phyloP scores from a whole-genome alignment of 2,888 invertebrate species.

The Macrophya alboannulata region DNA sequence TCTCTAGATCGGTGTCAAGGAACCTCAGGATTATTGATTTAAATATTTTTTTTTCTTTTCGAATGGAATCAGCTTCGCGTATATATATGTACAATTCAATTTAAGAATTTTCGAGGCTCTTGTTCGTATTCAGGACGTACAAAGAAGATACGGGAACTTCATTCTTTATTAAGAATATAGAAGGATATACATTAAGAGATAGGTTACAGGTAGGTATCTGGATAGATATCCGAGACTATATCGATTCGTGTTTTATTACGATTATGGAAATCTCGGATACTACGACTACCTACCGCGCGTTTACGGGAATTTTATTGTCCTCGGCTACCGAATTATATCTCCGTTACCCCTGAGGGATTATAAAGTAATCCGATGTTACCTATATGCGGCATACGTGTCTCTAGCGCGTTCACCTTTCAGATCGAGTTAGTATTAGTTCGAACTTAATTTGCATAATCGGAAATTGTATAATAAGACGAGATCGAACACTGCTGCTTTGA shows the following conservation, averaged over 20 bases:
- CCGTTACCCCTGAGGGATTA: conserved; percentile 4
- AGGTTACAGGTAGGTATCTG: too few relatives aligned
- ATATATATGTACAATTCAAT: conserved; percentile 59
- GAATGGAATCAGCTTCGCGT: conserved; percentile 2
- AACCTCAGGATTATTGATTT: conserved; percentile 9
- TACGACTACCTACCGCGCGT: not conserved
- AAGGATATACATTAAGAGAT: conserved; percentile 17
- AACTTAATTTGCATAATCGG: conserved; percentile 42
- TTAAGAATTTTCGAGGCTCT: conserved; percentile 57
- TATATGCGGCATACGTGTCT: conserved; percentile 4
- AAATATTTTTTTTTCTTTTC: not conserved
- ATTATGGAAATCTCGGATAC: conserved; percentile 64
- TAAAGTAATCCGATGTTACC: conserved; percentile 39
- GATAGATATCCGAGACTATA: too few relatives aligned
- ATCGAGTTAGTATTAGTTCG: not conserved
- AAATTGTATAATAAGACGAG: conserved; percentile 21
- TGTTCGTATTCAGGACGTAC: not conserved
- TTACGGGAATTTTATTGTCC: conserved; percentile 21
- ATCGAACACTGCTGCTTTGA: not conserved
- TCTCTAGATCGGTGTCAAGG: not conserved
- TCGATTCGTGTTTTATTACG: conserved; percentile 44
- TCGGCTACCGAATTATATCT: conserved; percentile 63
- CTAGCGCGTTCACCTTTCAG: not conserved
- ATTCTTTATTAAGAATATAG: conserved; percentile 30
- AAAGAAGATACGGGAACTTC: conserved; percentile 40